phyloP scores from a whole-genome alignment of 2,888 invertebrate species.

The Seira musarum region DNA sequence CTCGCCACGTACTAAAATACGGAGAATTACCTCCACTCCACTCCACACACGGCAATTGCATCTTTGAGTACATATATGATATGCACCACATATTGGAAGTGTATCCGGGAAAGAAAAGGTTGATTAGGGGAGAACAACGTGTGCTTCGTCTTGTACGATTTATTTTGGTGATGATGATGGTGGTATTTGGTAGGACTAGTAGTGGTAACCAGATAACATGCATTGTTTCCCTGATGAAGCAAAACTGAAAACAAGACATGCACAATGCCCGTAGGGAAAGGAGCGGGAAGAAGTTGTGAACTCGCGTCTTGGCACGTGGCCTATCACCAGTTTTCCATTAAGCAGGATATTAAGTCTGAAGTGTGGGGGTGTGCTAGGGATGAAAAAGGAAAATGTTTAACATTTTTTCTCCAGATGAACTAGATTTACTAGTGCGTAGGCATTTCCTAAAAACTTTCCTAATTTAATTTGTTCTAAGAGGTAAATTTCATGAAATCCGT shows the following conservation, averaged over 20 bases:
- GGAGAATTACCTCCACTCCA: not conserved
- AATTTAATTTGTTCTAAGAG: too few relatives aligned
- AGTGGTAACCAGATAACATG: slow-evolving; percentile 6
- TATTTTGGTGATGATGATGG: too few relatives aligned
- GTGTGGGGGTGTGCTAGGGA: not conserved
- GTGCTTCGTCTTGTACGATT: too few relatives aligned
- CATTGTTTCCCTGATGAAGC: not conserved
- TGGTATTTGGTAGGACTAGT: too few relatives aligned
- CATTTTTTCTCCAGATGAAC: slow-evolving; percentile 10
- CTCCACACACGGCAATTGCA: not conserved
- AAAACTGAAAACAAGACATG: not conserved
- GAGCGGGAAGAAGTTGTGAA: slow-evolving; percentile 46
- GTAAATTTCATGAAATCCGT: too few relatives aligned
- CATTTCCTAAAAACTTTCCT: too few relatives aligned
- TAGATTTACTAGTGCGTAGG: not conserved
- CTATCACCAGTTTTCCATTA: slow-evolving; percentile 28
- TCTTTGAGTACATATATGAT: not conserved
- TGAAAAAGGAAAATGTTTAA: not conserved
- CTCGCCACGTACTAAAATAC: slow-evolving; percentile 6
- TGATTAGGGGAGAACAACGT: not conserved
- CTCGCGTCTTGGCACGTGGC: slow-evolving; percentile 53
- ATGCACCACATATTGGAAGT: not conserved
- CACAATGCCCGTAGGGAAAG: slow-evolving; percentile 42
- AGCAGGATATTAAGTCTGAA: slow-evolving; percentile 1
- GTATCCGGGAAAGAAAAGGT: slow-evolving; percentile 8